These are phyloP conservation scores for Antennarius striatus DNA, from an alignment of 2,113 vertebrate genomes.

Conservation along the genomic window DNA sequence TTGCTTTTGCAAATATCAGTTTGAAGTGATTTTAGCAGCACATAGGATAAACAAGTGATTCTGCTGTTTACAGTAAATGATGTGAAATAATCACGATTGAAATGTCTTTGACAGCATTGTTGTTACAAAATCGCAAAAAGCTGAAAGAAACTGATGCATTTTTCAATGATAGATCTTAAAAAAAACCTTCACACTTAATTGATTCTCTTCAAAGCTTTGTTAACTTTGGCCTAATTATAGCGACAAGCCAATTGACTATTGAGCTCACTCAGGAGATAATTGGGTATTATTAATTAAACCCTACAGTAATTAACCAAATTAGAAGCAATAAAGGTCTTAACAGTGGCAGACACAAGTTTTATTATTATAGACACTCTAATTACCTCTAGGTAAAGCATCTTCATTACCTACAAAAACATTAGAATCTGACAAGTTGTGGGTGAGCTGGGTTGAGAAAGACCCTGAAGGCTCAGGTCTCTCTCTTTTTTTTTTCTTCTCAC, in stretches of 20 bases:
- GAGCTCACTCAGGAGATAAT: conserved; percentile 61
- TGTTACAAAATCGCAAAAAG: too few species aligned
- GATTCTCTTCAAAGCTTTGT: too few species aligned
- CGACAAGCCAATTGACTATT: conserved; percentile 34
- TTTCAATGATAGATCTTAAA: too few species aligned
- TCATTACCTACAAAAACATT: conserved; percentile 54
- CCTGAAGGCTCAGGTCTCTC: conserved; percentile 38
- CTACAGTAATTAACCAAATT: conserved; percentile 58
- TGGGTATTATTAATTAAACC: conserved; percentile 56
- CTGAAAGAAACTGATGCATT: too few species aligned
- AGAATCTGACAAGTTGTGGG: conserved; percentile 28
- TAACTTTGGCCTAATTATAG: too few species aligned
- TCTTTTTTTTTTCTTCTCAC: conserved; percentile 49
- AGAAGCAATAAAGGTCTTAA: conserved; percentile 26
- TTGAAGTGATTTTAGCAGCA: too few species aligned
- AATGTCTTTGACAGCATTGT: too few species aligned
- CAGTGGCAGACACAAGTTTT: conserved; percentile 21
- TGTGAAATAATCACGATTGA: too few species aligned
- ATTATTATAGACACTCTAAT: conserved; percentile 43
- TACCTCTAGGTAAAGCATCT: conserved; percentile 38
- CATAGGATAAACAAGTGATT: too few species aligned
- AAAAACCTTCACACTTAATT: too few species aligned
- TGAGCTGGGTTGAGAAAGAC: conserved; percentile 8
- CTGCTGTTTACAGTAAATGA: too few species aligned
- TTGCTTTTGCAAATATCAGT: too few species aligned